Conservation (phyloP, 2,888 invertebrate species). For the Drosophila paucipuncta region DNA sequence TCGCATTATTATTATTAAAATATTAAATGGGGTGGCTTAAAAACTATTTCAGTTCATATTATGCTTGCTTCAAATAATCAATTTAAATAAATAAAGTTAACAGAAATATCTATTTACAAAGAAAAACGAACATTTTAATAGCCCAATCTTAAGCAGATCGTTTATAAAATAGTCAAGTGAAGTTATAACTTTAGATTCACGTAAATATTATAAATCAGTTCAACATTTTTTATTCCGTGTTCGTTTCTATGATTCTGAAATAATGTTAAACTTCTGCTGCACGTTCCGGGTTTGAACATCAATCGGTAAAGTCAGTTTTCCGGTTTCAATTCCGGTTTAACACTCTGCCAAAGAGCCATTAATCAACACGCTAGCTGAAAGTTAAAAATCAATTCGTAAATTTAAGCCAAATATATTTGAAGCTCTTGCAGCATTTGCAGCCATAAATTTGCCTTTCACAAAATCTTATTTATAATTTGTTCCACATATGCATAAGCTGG, state of each 20-base stretch:
- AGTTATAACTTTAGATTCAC: background rate
- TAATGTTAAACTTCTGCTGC: background rate
- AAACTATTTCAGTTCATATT: background rate
- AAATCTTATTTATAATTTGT: background rate
- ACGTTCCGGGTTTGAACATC: background rate
- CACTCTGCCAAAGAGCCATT: background rate
- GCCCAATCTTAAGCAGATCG: background rate
- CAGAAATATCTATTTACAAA: background rate
- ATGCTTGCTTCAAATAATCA: background rate
- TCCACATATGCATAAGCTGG: background rate
- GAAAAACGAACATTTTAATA: background rate
- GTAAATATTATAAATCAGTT: background rate
- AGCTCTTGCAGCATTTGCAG: background rate
- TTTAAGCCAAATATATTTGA: background rate
- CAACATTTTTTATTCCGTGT: background rate
- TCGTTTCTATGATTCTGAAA: background rate
- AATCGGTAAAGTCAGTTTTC: background rate
- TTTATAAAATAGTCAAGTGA: background rate
- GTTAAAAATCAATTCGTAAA: background rate
- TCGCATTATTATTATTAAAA: too few relatives aligned
- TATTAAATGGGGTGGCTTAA: rapidly evolving
- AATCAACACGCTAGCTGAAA: background rate
- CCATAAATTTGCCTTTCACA: background rate
- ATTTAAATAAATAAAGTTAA: background rate
- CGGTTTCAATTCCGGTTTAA: background rate